Conservation (phyloP, 1,140 invertebrate genomes). For the Neodiprion fabricii region DNA sequence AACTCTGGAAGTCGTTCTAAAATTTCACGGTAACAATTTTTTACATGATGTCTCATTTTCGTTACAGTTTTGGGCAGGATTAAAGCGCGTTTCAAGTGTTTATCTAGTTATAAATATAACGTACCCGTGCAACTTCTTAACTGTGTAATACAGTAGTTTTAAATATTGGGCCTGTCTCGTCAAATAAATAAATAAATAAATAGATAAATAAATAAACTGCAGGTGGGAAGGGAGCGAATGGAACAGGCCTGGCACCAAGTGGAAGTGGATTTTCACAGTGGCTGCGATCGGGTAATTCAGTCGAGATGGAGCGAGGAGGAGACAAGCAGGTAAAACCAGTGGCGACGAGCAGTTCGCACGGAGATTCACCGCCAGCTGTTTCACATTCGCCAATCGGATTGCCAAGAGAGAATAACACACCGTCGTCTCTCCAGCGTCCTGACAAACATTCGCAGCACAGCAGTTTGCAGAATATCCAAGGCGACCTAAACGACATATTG, state of each 20-base stretch:
- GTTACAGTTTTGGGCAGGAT: too few relatives aligned
- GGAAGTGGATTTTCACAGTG: conserved; percentile 57
- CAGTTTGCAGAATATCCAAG: conserved; percentile 62
- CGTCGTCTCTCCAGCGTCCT: conserved; percentile 52
- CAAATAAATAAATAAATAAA: too few relatives aligned
- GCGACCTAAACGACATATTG: conserved; percentile 62
- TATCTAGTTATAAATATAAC: conserved; percentile 18
- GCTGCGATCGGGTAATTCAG: conserved; percentile 44
- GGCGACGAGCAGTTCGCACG: conserved; percentile 23
- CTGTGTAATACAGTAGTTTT: conserved; percentile 16
- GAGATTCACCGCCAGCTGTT: conserved; percentile 25
- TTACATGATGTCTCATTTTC: too few relatives aligned
- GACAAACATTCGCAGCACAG: conserved; percentile 58
- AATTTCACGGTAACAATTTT: too few relatives aligned
- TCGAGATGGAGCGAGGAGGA: conserved; percentile 24
- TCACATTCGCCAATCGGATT: conserved; percentile 43
- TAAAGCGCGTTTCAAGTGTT: too few relatives aligned
- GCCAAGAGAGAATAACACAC: conserved; percentile 49
- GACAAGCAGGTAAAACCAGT: conserved; percentile 30
- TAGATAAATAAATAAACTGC: not conserved
- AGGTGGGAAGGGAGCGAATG: conserved; percentile 49
- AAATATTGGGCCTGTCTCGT: conserved; percentile 13
- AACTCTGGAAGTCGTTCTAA: too few relatives aligned
- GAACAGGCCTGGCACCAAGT: conserved; percentile 37
- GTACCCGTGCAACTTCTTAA: not conserved